A percentile compares a stretch with the other conserved stretches of the same genome.
Evolutionary conservation across 2,888 invertebrate species (phyloP).

Genomic region (Tetanocera ferruginea): DNA sequence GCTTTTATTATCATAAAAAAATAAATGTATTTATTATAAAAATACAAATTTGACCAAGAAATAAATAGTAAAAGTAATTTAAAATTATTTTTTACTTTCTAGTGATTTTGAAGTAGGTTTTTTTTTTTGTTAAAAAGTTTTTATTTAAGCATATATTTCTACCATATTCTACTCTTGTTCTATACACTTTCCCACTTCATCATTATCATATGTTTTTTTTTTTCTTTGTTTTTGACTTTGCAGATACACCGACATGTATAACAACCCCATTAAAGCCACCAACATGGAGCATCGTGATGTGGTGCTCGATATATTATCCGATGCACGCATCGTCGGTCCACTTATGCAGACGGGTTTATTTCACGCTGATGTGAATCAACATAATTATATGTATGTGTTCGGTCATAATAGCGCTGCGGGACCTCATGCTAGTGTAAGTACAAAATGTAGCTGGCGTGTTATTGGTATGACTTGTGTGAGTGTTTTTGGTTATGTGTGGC

Average conservation of each 20-base stretch:
- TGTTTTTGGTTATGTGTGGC: too few relatives aligned
- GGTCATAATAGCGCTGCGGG: slow-evolving; percentile 86
- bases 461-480: too few relatives aligned
- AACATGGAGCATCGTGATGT: slow-evolving; percentile 79
- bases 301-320: slow-evolving; percentile 89
- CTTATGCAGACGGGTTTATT: slow-evolving; percentile 81
- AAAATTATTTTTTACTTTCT: too few relatives aligned
- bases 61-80: too few relatives aligned
- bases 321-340: slow-evolving; percentile 88
- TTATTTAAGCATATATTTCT: not conserved
- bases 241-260: slow-evolving; percentile 74
- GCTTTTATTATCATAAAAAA: too few relatives aligned
- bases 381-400: slow-evolving; percentile 90
- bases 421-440: slow-evolving; percentile 82
- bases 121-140: too few relatives aligned
- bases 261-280: slow-evolving; percentile 73
- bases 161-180: not conserved
- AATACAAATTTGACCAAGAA: too few relatives aligned
- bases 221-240: not conserved
- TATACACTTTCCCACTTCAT: not conserved
- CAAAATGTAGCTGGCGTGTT: not conserved
- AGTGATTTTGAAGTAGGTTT: too few relatives aligned
- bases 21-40: too few relatives aligned
- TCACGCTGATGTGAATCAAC: slow-evolving; percentile 81
- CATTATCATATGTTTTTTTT: not conserved